Evolutionary conservation across 1,140 invertebrate species (phyloP).

Genomic region (Panonychus citri): DNA sequence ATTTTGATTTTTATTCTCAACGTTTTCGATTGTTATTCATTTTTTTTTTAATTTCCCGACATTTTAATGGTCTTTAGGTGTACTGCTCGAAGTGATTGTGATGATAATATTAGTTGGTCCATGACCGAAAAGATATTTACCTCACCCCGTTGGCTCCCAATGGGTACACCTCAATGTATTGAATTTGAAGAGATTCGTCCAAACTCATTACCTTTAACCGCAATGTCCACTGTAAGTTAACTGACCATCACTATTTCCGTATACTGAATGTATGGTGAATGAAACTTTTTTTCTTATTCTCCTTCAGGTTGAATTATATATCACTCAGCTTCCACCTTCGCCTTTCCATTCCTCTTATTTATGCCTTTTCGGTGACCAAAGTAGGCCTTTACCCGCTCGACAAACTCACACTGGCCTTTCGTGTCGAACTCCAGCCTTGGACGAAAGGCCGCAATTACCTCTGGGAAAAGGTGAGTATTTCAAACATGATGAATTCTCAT

Average conservation of each 20-base stretch:
- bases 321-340: conserved; percentile 63
- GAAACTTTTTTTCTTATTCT: no score
- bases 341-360: conserved; percentile 72
- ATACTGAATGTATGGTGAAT: no score
- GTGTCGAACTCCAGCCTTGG: conserved; percentile 56
- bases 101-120: conserved; percentile 43
- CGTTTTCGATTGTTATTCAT: neutral
- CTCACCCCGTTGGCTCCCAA: conserved; percentile 69
- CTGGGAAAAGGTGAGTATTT: conserved; percentile 29
- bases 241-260: no score
- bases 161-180: conserved; percentile 77
- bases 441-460: conserved; percentile 49
- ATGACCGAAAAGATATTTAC: neutral
- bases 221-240: no score
- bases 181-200: conserved; percentile 80
- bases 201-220: conserved; percentile 54
- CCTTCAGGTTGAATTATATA: conserved; percentile 53
- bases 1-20: neutral
- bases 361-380: conserved; percentile 58
- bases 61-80: conserved; percentile 31
- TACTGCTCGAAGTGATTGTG: conserved; percentile 59
- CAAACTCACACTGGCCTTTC: conserved; percentile 49
- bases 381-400: conserved; percentile 55
- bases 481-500: no score
- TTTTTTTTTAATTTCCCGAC: neutral